Evolutionary conservation across 1,140 invertebrate genomes (phyloP), one percentile per base, ranked within the genome.

Genomic region (Bombus waltoni): DNA sequence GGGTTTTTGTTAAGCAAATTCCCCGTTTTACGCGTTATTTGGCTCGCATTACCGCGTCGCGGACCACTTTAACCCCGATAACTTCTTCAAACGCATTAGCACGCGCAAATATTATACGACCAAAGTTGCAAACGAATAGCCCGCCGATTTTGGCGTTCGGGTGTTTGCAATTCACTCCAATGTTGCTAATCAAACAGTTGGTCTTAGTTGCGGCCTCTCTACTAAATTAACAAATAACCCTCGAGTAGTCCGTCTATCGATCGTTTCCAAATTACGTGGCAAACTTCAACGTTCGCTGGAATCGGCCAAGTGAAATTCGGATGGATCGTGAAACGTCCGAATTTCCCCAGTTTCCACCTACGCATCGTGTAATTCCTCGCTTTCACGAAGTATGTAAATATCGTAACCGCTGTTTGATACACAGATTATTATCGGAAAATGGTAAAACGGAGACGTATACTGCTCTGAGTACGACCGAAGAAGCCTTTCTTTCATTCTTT

Each of bases 181-280:
- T 78, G 65, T 76, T 83, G 35, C 74, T 59, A 40, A 44, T 44
- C 82, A 78, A 83, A 83, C 74, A 78, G 22, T 71, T 70, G 74
- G 38, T 78, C 74, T 83, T 83, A 70, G 53, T 59, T 75, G 72
- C 81, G 59, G 81, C 72, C 81, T 83, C 59, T 75, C 42, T 35
- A 35, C 32, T 53, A 75, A 83, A 83, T 83, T 74, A 83, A 75
- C 72, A 75, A 83, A 83, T 83, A 82, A 25, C 38, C 25, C 13
- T 1, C 22, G 18, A 35, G 28, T 11, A 35, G 28, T 11, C 65
- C 22, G 11, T 13, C 32, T 66, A 83, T 83, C 81, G 72, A 82
- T 74, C 57, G 38, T 65, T 44, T 9, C 2, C 32, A 11, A 44
- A 32, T 11, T 35, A 40, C 62, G 0, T 25, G 35, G 8, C 18